These are phyloP conservation scores for Pseudorhombus dupliciocellatus DNA, from an alignment of 2,113 vertebrate genomes.

Conservation along the genomic window DNA sequence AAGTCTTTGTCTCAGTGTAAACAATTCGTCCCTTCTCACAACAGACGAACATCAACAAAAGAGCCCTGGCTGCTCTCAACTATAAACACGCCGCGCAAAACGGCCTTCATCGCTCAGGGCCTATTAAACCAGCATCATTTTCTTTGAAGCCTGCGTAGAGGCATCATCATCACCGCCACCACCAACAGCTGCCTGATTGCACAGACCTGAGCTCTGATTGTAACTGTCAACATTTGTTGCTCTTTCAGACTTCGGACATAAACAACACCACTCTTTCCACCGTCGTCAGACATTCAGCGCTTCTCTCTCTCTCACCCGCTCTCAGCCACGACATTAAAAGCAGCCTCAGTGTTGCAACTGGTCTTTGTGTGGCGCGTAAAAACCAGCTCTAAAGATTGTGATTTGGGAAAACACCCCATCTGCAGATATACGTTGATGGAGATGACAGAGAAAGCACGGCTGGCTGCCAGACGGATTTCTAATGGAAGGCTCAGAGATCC, in stretches of 20 bases:
- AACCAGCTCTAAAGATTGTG: conserved; percentile 7
- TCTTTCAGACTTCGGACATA: conserved; percentile 8
- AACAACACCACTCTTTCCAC: neutral
- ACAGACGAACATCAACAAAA: conserved; percentile 60
- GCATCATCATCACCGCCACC: conserved; percentile 9
- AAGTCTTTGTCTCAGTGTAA: conserved; percentile 56
- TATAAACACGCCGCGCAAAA: conserved; percentile 57
- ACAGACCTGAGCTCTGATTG: neutral
- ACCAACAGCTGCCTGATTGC: conserved; percentile 8
- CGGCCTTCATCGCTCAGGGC: conserved; percentile 37
- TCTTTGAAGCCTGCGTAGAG: conserved; percentile 5
- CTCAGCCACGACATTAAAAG: neutral
- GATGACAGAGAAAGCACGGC: neutral
- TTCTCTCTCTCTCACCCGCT: conserved; percentile 4
- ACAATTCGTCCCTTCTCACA: conserved; percentile 50
- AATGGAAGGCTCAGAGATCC: conserved; percentile 28
- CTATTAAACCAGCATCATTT: conserved; percentile 34
- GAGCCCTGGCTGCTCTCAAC: conserved; percentile 31
- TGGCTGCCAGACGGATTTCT: conserved; percentile 29
- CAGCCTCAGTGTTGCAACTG: neutral
- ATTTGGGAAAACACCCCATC: neutral
- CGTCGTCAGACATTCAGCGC: neutral
- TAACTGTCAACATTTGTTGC: conserved; percentile 22
- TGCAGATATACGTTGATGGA: conserved; percentile 11
- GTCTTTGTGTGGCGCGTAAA: neutral